phyloP scores from a whole-genome alignment of 2,113 vertebrate genomes.

The Paradisaea rubra region DNA sequence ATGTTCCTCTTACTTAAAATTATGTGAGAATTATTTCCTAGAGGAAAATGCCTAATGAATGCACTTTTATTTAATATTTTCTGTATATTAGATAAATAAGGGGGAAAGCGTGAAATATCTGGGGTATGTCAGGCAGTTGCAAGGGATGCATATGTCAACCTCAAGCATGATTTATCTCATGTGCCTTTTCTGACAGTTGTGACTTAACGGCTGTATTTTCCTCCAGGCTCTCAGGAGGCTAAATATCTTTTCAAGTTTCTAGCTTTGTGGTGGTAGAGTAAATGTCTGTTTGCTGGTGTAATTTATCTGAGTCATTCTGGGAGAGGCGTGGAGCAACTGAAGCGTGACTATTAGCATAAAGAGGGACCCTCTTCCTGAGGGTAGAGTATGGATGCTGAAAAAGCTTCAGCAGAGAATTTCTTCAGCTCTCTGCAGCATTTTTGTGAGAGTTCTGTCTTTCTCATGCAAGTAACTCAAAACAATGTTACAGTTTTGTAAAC shows the following conservation, averaged over 20 bases:
- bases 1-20: not conserved
- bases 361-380: not conserved
- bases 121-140: not conserved
- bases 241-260: constrained; percentile 46
- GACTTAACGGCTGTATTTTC: constrained; percentile 63
- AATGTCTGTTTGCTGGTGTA: constrained; percentile 49
- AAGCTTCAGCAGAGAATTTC: too few species aligned
- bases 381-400: not conserved
- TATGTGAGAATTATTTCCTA: not conserved
- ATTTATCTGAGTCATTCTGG: constrained; percentile 73
- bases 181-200: constrained; percentile 42
- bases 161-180: constrained; percentile 38
- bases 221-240: constrained; percentile 44
- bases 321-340: constrained; percentile 65
- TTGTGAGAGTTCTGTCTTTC: too few species aligned
- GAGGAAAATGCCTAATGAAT: not conserved
- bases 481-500: too few species aligned
- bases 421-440: too few species aligned
- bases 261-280: constrained; percentile 8
- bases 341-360: not conserved
- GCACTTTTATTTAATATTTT: not conserved
- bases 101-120: not conserved
- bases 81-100: not conserved
- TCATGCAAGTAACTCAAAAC: too few species aligned
- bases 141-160: constrained; percentile 37